Percentiles rank a stretch among this genome's conserved stretches.
These are phyloP conservation scores for Todiramphus saurophagus DNA, from an alignment of 2,113 vertebrate species.

Conservation along the genomic window DNA sequence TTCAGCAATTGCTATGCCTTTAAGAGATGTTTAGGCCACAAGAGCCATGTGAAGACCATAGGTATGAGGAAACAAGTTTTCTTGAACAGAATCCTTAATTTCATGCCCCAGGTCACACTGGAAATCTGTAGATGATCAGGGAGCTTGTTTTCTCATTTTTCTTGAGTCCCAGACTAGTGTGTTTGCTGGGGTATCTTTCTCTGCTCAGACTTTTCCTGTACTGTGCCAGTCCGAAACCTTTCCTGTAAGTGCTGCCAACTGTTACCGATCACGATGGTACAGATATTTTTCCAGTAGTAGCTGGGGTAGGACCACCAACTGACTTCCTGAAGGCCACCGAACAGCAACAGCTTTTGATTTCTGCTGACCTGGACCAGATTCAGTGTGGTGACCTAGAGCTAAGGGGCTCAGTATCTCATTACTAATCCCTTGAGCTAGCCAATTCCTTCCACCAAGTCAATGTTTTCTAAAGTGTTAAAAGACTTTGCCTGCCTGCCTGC, in stretches of 20 bases:
- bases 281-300: neutral
- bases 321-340: slow-evolving; percentile 20
- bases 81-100: neutral
- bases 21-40: neutral
- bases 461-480: slow-evolving; percentile 68
- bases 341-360: slow-evolving; percentile 62
- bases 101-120: neutral
- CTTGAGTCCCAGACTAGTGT: neutral
- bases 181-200: neutral
- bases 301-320: slow-evolving; percentile 46
- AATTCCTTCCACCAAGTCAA: slow-evolving; percentile 65
- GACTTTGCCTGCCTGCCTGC: slow-evolving; percentile 59
- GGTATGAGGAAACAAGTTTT: neutral
- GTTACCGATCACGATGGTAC: neutral
- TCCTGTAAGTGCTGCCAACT: neutral
- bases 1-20: neutral
- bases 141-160: neutral
- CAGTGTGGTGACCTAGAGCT: slow-evolving; percentile 65
- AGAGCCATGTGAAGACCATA: neutral
- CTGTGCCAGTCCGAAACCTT: neutral
- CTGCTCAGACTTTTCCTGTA: neutral
- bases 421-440: slow-evolving; percentile 69
- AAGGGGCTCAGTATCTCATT: slow-evolving; percentile 67
- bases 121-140: neutral
- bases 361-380: slow-evolving; percentile 61